These are phyloP conservation scores for Temnothorax curvispinosus DNA, from an alignment of 1,140 invertebrate genomes.

Conservation along the genomic window DNA sequence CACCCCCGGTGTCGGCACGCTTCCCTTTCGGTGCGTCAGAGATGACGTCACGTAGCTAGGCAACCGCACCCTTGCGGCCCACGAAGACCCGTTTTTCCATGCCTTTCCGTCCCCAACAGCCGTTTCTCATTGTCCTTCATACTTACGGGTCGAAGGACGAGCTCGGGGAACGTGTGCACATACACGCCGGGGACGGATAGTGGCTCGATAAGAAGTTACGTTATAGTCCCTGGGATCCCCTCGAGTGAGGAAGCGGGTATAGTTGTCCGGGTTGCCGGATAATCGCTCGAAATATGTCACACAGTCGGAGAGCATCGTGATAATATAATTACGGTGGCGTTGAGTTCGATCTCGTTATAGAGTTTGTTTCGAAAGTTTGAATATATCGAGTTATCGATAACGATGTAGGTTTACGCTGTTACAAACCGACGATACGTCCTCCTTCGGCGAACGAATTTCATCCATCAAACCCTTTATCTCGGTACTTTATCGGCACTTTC, in stretches of 20 bases:
- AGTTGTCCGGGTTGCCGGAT: not conserved
- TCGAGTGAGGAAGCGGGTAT: conserved; percentile 3
- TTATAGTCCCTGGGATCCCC: not conserved
- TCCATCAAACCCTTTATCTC: not conserved
- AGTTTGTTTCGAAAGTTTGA: conserved; percentile 21
- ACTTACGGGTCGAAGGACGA: conserved; percentile 27
- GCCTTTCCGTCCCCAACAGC: conserved; percentile 45
- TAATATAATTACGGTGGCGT: conserved; percentile 27
- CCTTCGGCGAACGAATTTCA: not conserved
- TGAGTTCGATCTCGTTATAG: conserved; percentile 20
- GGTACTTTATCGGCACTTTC: not conserved
- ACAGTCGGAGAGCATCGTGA: not conserved
- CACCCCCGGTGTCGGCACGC: conserved; percentile 24
- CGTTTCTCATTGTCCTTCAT: conserved; percentile 53
- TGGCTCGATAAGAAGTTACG: conserved; percentile 44
- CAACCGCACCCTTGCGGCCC: conserved; percentile 76
- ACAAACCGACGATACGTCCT: not conserved
- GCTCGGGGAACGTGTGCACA: not conserved
- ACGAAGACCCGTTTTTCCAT: conserved; percentile 68
- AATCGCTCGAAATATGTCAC: conserved; percentile 38
- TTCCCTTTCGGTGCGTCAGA: conserved; percentile 72
- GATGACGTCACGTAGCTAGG: conserved; percentile 78
- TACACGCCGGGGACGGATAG: not conserved
- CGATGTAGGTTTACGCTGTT: not conserved
- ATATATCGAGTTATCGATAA: conserved; percentile 7